Conservation (phyloP, 2,888 invertebrate genomes). For the Tetranychus piercei region DNA sequence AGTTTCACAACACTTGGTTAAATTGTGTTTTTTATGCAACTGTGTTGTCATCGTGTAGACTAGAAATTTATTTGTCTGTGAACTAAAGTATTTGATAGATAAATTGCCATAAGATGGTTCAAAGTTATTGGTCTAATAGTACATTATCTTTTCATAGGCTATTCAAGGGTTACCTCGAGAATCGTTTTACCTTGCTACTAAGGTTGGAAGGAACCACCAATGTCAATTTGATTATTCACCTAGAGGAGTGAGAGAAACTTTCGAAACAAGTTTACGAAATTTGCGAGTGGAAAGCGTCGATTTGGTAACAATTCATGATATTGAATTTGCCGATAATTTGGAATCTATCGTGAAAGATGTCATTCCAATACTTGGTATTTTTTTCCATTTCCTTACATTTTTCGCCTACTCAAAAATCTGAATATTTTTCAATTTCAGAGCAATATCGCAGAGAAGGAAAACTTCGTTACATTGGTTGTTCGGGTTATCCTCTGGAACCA, state of each 20-base stretch:
- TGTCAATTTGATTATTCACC: constrained; percentile 62
- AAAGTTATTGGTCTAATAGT: no score
- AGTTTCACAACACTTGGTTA: no score
- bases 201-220: constrained; percentile 54
- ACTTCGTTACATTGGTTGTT: constrained; percentile 60
- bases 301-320: constrained; percentile 77
- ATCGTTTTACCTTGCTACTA: constrained; percentile 73
- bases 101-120: background rate
- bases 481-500: constrained; percentile 54
- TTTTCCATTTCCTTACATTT: constrained; percentile 28
- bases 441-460: constrained; percentile 44
- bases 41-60: no score
- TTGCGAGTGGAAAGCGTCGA: constrained; percentile 67
- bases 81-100: background rate
- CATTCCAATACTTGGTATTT: constrained; percentile 29
- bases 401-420: background rate
- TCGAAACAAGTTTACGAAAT: constrained; percentile 52
- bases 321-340: constrained; percentile 53
- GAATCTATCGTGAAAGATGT: constrained; percentile 30
- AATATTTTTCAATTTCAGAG: constrained; percentile 64
- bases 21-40: no score
- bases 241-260: constrained; percentile 51
- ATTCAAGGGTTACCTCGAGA: constrained; percentile 55
- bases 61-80: background rate
- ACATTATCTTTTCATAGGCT: constrained; percentile 36